Percentiles rank a stretch among this genome's conserved stretches.
Conservation (phyloP, 1,140 invertebrate genomes). For the Solenopsis fugax region DNA sequence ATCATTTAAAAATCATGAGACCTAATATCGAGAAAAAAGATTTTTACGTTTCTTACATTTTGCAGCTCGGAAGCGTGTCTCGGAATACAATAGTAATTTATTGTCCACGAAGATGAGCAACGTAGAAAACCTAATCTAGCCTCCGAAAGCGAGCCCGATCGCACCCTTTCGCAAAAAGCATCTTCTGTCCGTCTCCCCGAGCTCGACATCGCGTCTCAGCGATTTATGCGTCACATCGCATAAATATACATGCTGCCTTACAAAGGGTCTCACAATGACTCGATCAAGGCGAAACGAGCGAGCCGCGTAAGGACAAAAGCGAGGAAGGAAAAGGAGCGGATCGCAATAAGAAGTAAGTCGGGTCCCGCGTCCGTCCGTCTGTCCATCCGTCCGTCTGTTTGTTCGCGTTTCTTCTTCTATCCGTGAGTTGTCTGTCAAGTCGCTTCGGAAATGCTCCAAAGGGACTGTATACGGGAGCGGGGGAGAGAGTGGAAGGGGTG, state of each 20-base stretch:
- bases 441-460: conserved; percentile 77
- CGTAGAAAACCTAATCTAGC: not conserved
- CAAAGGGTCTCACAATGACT: conserved; percentile 35
- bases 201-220: not conserved
- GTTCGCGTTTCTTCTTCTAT: conserved; percentile 47
- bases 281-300: conserved; percentile 43
- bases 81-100: not conserved
- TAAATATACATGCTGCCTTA: conserved; percentile 46
- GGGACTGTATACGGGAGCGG: conserved; percentile 3
- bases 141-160: not conserved
- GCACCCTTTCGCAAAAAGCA: conserved; percentile 15
- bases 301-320: conserved; percentile 55
- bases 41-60: not conserved
- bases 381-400: not conserved
- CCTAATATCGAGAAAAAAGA: too few species aligned
- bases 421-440: conserved; percentile 78
- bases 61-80: not conserved
- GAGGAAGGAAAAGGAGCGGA: conserved; percentile 24
- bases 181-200: not conserved
- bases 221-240: conserved; percentile 30
- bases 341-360: conserved; percentile 47
- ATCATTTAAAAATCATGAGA: too few species aligned
- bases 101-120: not conserved
- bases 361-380: not conserved
- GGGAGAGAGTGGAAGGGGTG: conserved; percentile 12